Percentiles rank a stretch among this genome's conserved stretches.
These are phyloP conservation scores for Hydrozoanthus gracilis DNA, from an alignment of 92 coral and sea anemone genomes.

Conservation along the genomic window DNA sequence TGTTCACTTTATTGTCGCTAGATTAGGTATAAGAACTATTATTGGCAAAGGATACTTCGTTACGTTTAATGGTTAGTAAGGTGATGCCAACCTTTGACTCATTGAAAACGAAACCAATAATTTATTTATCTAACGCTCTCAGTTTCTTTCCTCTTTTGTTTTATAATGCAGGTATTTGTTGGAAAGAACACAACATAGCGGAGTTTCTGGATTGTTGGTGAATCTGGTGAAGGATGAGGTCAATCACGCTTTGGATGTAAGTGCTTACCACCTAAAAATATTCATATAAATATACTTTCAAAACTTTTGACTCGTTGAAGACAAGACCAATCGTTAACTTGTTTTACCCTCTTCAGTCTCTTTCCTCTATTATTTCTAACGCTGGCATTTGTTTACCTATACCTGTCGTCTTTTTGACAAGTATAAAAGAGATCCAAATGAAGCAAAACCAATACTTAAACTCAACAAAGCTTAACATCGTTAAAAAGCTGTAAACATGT, in stretches of 20 bases:
- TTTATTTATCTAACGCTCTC: no score
- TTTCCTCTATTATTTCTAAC: no score
- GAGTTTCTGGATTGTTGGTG: slow-evolving; percentile 78
- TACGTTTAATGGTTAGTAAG: background rate
- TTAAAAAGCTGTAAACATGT: no score
- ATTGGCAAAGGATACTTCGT: background rate
- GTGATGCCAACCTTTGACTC: background rate
- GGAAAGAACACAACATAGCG: slow-evolving; percentile 69
- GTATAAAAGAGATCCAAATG: no score
- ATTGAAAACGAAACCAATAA: background rate
- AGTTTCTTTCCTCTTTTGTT: background rate
- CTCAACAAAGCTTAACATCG: no score
- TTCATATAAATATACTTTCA: no score
- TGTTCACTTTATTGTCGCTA: background rate
- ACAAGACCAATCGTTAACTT: background rate
- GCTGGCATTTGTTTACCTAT: background rate
- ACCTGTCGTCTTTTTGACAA: no score
- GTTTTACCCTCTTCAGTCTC: background rate
- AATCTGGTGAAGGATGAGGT: slow-evolving; percentile 78
- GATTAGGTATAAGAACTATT: slow-evolving; percentile 6
- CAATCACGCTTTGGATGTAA: slow-evolving; percentile 69
- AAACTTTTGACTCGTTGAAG: no score
- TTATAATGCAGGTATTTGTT: slow-evolving; percentile 47
- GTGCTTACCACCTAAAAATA: background rate
- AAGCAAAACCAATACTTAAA: no score